Percentiles rank a stretch among this genome's conserved stretches.
These are phyloP conservation scores for Rhegmatorhina hoffmannsi DNA, from an alignment of 2,113 vertebrate species.

Conservation along the genomic window DNA sequence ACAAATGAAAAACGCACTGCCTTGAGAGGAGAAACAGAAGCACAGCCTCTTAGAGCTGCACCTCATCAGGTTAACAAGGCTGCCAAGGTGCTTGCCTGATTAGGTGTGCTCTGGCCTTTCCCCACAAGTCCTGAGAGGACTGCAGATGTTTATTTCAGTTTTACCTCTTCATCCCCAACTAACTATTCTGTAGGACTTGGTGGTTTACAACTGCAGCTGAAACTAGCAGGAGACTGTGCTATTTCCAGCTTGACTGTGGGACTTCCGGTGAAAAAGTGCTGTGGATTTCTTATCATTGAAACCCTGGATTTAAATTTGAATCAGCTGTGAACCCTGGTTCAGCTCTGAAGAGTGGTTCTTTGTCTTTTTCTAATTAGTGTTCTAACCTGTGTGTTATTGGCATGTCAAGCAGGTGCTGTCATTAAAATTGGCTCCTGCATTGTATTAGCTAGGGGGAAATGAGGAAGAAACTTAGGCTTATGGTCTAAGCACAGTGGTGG, in stretches of 20 bases:
- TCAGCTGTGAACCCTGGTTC: not conserved
- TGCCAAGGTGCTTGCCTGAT: not conserved
- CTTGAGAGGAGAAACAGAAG: not conserved
- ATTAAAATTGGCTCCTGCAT: not conserved
- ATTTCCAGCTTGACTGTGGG: not conserved
- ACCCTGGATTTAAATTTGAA: not conserved
- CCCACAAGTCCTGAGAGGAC: not conserved
- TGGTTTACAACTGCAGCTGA: not conserved
- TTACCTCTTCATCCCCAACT: not conserved
- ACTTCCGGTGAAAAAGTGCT: not conserved
- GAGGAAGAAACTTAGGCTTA: not conserved
- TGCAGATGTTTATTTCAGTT: not conserved
- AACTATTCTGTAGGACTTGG: not conserved
- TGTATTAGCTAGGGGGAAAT: not conserved
- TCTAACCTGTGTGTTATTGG: not conserved
- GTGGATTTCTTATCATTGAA: not conserved
- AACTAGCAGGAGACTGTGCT: not conserved
- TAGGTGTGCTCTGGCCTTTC: not conserved
- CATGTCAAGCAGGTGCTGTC: not conserved
- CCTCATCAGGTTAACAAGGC: not conserved
- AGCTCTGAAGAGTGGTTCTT: not conserved
- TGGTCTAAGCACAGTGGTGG: not conserved
- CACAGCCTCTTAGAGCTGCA: not conserved
- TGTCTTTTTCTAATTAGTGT: not conserved
- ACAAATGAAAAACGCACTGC: not conserved